These are phyloP conservation scores for Acleris laterana DNA, from an alignment of 2,888 invertebrate species.

Conservation along the genomic window DNA sequence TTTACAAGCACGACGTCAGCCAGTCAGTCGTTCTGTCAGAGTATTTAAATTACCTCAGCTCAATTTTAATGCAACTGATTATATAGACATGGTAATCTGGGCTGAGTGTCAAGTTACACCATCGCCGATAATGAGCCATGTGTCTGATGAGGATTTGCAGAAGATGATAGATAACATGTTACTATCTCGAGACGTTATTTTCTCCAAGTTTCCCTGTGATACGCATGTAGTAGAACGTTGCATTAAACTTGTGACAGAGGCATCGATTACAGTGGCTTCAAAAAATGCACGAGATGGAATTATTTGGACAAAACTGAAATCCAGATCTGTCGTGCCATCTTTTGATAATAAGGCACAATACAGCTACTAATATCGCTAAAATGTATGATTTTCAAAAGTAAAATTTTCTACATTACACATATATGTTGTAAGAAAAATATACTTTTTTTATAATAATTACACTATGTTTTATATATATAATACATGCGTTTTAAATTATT, in stretches of 20 bases:
- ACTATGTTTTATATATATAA: too few relatives aligned
- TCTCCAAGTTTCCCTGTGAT: slow-evolving; percentile 36
- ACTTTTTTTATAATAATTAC: too few relatives aligned
- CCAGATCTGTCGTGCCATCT: slow-evolving; percentile 4
- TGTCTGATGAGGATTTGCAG: background rate
- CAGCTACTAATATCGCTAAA: slow-evolving; percentile 9
- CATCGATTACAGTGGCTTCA: slow-evolving; percentile 22
- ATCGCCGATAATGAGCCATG: slow-evolving; percentile 7
- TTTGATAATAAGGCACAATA: slow-evolving; percentile 20
- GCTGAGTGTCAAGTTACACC: slow-evolving; percentile 15
- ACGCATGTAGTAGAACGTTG: slow-evolving; percentile 39
- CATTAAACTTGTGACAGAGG: slow-evolving; percentile 41
- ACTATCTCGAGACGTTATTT: slow-evolving; percentile 9
- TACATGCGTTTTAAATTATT: too few relatives aligned
- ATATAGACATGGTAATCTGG: slow-evolving; percentile 9
- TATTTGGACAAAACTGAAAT: slow-evolving; percentile 8
- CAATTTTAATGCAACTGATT: slow-evolving; percentile 6
- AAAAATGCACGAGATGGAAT: slow-evolving; percentile 12
- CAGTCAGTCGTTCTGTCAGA: background rate
- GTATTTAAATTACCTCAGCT: slow-evolving; percentile 14
- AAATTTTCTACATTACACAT: background rate
- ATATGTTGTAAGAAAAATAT: slow-evolving; percentile 7
- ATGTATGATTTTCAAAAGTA: slow-evolving; percentile 3
- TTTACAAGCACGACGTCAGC: background rate
- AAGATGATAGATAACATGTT: slow-evolving; percentile 4